These are phyloP conservation scores for Ectemnius continuus DNA, from an alignment of 2,888 invertebrate species.

Conservation along the genomic window DNA sequence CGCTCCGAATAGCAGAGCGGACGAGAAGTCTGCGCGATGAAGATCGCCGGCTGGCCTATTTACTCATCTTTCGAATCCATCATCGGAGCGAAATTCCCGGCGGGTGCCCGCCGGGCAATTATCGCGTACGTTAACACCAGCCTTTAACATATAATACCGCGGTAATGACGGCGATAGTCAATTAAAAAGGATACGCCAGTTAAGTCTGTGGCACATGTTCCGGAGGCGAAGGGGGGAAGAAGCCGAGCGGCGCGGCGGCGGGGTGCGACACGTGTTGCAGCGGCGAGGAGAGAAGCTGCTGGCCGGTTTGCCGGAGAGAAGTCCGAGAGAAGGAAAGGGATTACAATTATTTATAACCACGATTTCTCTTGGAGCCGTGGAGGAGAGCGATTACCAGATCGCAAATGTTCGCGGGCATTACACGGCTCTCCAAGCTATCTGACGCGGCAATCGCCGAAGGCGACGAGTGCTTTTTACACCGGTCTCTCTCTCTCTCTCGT, in stretches of 20 bases:
- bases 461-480: constrained; percentile 7
- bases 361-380: constrained; percentile 18
- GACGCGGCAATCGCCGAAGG: constrained; percentile 17
- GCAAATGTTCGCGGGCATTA: constrained; percentile 32
- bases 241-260: neutral
- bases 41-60: constrained; percentile 1
- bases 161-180: constrained; percentile 29
- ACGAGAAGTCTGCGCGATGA: constrained; percentile 10
- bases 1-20: too few species aligned
- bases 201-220: constrained; percentile 4
- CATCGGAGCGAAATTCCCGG: constrained; percentile 10
- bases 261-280: neutral
- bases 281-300: neutral
- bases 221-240: too few species aligned
- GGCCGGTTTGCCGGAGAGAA: neutral
- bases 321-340: constrained; percentile 1
- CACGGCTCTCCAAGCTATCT: constrained; percentile 21
- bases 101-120: neutral
- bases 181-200: constrained; percentile 28
- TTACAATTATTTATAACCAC: constrained; percentile 30
- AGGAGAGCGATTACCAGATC: constrained; percentile 30
- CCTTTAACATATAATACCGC: constrained; percentile 24
- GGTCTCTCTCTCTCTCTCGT: too few species aligned
- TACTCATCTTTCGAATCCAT: constrained; percentile 13
- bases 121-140: constrained; percentile 15